phyloP scores from a whole-genome alignment of 2,113 vertebrate genomes.

The Brachyistius frenatus region DNA sequence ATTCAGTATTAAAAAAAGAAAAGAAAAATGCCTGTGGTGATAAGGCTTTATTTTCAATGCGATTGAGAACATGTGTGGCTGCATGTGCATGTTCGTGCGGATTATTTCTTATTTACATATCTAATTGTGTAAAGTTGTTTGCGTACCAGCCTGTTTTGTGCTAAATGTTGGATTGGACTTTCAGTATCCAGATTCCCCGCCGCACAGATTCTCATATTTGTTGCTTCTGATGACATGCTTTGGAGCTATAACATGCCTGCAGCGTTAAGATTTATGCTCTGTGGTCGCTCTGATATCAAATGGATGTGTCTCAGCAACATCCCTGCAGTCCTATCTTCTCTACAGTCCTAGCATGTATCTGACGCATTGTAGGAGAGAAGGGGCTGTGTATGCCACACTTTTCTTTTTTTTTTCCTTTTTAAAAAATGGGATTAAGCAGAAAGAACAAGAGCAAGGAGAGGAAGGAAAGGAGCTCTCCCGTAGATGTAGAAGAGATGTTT shows the following conservation, averaged over 20 bases:
- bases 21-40: slow-evolving; percentile 44
- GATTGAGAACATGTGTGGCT: slow-evolving; percentile 14
- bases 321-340: slow-evolving; percentile 43
- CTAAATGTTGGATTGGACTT: slow-evolving; percentile 42
- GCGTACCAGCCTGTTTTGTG: slow-evolving; percentile 19
- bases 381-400: slow-evolving; percentile 19
- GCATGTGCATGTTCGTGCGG: slow-evolving; percentile 1
- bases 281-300: slow-evolving; percentile 58
- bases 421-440: slow-evolving; percentile 49
- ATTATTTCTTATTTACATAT: slow-evolving; percentile 9
- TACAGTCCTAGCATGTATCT: slow-evolving; percentile 43
- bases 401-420: neutral
- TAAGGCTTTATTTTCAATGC: slow-evolving; percentile 35
- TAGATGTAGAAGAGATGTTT: slow-evolving; percentile 38
- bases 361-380: slow-evolving; percentile 25
- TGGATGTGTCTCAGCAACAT: slow-evolving; percentile 46
- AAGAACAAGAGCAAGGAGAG: slow-evolving; percentile 29
- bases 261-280: slow-evolving; percentile 57
- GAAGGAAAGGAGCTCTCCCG: slow-evolving; percentile 11
- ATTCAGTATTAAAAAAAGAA: slow-evolving; percentile 32
- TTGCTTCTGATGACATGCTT: slow-evolving; percentile 45
- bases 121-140: slow-evolving; percentile 46
- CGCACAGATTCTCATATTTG: slow-evolving; percentile 51
- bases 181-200: slow-evolving; percentile 28
- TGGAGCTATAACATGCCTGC: slow-evolving; percentile 50